These are phyloP conservation scores for Pangasius macronema DNA, from an alignment of 2,797 vertebrate species.

Conservation along the genomic window DNA sequence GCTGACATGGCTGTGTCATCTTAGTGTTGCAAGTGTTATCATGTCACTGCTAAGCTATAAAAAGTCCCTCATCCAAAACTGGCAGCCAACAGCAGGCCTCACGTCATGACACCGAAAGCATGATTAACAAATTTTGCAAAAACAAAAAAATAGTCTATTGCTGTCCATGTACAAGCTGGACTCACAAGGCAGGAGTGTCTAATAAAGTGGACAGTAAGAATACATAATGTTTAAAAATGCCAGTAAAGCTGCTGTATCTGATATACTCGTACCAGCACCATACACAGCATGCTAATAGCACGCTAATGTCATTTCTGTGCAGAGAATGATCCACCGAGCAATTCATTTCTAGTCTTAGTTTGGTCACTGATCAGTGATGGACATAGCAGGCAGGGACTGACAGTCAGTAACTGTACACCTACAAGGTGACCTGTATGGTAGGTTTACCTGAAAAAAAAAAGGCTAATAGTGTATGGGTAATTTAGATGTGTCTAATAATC, in stretches of 20 bases:
- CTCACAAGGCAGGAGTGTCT: neutral
- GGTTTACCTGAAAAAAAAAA: neutral
- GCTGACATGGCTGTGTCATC: neutral
- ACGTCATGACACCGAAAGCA: neutral
- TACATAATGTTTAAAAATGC: neutral
- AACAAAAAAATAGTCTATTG: neutral
- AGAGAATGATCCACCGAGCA: neutral
- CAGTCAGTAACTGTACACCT: neutral
- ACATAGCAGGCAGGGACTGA: neutral
- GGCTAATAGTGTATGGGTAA: neutral
- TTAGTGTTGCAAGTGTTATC: neutral
- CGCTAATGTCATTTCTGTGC: neutral
- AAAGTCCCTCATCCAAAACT: neutral
- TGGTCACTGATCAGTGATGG: neutral
- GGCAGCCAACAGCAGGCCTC: neutral
- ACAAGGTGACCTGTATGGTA: neutral
- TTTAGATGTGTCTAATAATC: neutral
- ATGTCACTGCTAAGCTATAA: neutral
- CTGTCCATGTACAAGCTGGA: neutral
- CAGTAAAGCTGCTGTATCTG: neutral
- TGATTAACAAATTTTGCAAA: neutral
- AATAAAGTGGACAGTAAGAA: neutral
- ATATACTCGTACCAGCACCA: neutral
- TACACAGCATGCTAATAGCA: neutral
- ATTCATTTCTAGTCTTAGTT: neutral